A percentile compares a stretch with the other conserved stretches of the same genome.
These are phyloP conservation scores for Eutrigla gurnardus DNA, from an alignment of 2,797 vertebrate genomes.

Conservation along the genomic window DNA sequence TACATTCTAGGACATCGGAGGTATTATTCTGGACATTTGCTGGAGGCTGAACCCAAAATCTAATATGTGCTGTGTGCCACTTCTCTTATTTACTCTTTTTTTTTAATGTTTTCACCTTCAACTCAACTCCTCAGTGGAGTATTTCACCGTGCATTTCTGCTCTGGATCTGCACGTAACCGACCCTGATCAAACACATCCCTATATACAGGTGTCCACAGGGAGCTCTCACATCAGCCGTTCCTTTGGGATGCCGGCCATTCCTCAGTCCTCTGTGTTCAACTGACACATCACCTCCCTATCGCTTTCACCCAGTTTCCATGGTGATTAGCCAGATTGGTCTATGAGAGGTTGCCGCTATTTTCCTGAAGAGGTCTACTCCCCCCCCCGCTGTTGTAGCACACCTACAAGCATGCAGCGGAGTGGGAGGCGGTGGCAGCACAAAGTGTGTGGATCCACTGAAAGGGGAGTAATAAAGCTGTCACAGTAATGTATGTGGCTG, in stretches of 20 bases:
- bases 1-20: constrained; percentile 28
- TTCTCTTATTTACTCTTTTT: not conserved
- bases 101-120: not conserved
- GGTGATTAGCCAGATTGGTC: constrained; percentile 66
- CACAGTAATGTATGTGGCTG: constrained; percentile 63
- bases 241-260: constrained; percentile 4
- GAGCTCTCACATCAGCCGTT: not conserved
- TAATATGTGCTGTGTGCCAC: constrained; percentile 4
- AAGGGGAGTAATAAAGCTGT: constrained; percentile 75
- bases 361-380: constrained; percentile 51
- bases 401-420: constrained; percentile 54
- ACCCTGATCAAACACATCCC: not conserved
- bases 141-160: constrained; percentile 15
- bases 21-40: constrained; percentile 22
- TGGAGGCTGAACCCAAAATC: constrained; percentile 3
- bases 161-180: constrained; percentile 2
- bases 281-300: constrained; percentile 60
- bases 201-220: constrained; percentile 1
- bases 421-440: constrained; percentile 41
- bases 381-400: constrained; percentile 46
- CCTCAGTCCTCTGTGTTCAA: constrained; percentile 25
- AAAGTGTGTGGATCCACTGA: constrained; percentile 53
- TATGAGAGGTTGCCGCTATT: constrained; percentile 50
- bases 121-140: not conserved
- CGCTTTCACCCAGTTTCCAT: constrained; percentile 75